Evolutionary conservation across 2,797 vertebrate genomes (phyloP), one percentile per base, ranked within the genome.

Genomic region (Karalla daura): DNA sequence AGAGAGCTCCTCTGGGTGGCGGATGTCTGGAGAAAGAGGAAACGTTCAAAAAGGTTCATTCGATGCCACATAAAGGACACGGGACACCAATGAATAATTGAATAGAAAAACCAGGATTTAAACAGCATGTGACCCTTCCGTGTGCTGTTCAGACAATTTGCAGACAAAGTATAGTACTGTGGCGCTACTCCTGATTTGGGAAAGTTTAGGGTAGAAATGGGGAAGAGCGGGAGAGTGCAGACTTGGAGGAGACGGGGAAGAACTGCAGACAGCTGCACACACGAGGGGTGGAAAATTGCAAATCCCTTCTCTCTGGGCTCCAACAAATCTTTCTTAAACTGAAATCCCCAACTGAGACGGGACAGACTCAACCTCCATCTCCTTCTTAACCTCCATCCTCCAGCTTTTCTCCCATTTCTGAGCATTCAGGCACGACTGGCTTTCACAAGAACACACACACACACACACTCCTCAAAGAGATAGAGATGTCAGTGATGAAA

Each of bases 1-100:
- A 66, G 98, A 99, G 39, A 98, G 93, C 77, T 99, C 98, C 89
- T 99, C 98, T 46, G 98, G 97, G 80, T 99, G 98, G 80, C 98
- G 95, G 87, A 99, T 99, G 84, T 99, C 98, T 99, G 74, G 21
- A 54, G 10, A 14, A 28, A 46, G 23, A 56, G 33, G 28, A 7
- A 37, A 30, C 62, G 30, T 45, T 41, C 9, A 14, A 46, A 23
- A 55, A 24, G 30, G 54, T 67, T 72, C 0, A 72, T 66, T 65
- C 36, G 12, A 60, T 41, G 46, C 52, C 68, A 69, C 7, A 27
- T 30, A 63, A 78, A 76, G 23, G 61, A 10, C 69, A 74, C 28
- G 10, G 28, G 28, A 30, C 28, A 30, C 28, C 28, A 30, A 30
- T 10, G 10, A 30, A 10, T n/a, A n/a, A n/a, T n/a, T n/a, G n/a